phyloP scores from a whole-genome alignment of 1,140 invertebrate genomes.

The Bilobella aurantiaca region DNA sequence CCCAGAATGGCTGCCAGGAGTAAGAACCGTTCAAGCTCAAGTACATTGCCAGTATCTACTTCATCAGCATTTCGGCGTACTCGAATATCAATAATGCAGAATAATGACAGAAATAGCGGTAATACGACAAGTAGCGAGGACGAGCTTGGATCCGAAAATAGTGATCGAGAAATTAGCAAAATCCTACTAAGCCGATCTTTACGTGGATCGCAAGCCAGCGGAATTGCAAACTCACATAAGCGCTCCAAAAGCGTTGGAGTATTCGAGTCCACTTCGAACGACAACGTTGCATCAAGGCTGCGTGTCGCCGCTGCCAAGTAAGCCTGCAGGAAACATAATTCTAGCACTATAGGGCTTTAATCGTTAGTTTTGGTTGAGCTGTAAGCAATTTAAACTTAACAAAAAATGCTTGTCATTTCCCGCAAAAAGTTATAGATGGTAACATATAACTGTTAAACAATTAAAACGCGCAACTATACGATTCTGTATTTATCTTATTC shows the following conservation, averaged over 20 bases:
- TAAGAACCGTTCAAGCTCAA: slow-evolving; percentile 24
- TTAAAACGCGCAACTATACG: too few species aligned
- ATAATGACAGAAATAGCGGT: neutral
- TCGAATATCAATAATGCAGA: neutral
- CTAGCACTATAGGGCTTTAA: too few species aligned
- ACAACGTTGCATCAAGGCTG: slow-evolving; percentile 31
- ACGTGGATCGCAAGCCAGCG: neutral
- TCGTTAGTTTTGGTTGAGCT: too few species aligned
- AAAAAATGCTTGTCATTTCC: neutral
- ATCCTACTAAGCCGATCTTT: too few species aligned
- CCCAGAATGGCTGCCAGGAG: slow-evolving; percentile 57
- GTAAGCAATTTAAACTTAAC: too few species aligned
- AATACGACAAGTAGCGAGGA: too few species aligned
- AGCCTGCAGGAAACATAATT: too few species aligned
- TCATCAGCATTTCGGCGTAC: neutral
- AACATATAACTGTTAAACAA: neutral
- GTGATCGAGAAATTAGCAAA: too few species aligned
- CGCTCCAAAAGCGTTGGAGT: slow-evolving; percentile 3
- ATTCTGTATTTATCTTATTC: too few species aligned
- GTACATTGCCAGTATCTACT: too few species aligned
- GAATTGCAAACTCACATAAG: neutral
- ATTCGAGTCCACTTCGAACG: slow-evolving; percentile 32
- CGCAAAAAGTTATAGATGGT: neutral
- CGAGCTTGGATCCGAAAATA: too few species aligned
- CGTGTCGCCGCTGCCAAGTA: slow-evolving; percentile 29